These are phyloP conservation scores for Masnerella sp. DNA, from an alignment of 2,888 invertebrate species.

Conservation along the genomic window DNA sequence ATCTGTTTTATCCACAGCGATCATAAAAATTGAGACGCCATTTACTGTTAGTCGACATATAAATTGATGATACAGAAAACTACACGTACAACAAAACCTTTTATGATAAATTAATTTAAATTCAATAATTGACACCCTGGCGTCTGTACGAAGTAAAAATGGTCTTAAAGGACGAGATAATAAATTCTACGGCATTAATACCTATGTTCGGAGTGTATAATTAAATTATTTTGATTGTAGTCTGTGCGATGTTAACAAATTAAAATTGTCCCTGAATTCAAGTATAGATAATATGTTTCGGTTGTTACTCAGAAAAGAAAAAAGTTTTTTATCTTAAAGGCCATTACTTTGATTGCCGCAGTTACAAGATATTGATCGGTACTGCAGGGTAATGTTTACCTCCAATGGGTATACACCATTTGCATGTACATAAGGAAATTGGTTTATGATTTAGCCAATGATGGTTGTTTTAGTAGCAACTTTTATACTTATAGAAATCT, in stretches of 20 bases:
- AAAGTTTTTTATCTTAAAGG: conserved; percentile 26
- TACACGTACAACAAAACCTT: too few species aligned
- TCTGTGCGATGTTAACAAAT: conserved; percentile 10
- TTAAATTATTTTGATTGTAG: neutral
- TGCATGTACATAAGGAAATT: conserved; percentile 46
- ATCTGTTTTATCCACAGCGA: conserved; percentile 23
- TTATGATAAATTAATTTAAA: neutral
- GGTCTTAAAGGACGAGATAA: too few species aligned
- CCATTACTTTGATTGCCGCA: conserved; percentile 31
- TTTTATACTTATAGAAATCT: conserved; percentile 20
- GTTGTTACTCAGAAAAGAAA: conserved; percentile 16
- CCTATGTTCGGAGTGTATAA: too few species aligned
- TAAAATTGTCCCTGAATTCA: conserved; percentile 15
- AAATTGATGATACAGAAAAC: too few species aligned
- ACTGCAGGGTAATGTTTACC: conserved; percentile 53
- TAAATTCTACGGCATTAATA: too few species aligned
- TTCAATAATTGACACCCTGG: too few species aligned
- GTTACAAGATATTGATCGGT: conserved; percentile 51
- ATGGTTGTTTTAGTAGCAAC: conserved; percentile 25
- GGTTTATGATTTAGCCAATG: conserved; percentile 37
- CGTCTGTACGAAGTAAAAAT: too few species aligned
- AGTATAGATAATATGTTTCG: conserved; percentile 6
- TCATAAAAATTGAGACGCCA: conserved; percentile 11
- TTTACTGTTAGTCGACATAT: conserved; percentile 23
- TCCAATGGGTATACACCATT: conserved; percentile 49